phyloP scores from a whole-genome alignment of 1,140 invertebrate genomes.

The Patella vulgata region DNA sequence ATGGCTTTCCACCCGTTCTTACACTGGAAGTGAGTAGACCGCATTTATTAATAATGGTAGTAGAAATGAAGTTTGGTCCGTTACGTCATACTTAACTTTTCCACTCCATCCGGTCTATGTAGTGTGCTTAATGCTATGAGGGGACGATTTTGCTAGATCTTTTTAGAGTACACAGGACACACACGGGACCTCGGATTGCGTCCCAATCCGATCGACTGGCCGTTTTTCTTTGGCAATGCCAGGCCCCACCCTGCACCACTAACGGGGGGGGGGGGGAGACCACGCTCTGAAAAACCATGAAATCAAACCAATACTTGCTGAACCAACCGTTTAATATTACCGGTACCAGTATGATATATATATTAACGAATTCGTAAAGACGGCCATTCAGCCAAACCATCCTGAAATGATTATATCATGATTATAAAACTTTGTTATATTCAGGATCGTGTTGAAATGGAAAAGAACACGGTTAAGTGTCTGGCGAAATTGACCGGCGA shows the following conservation, averaged over 20 bases:
- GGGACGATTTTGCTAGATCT: background rate
- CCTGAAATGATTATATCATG: background rate
- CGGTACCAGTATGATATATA: too few relatives aligned
- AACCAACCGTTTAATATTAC: too few relatives aligned
- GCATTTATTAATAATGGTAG: background rate
- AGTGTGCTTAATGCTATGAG: too few relatives aligned
- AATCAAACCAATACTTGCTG: too few relatives aligned
- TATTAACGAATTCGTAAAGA: too few relatives aligned
- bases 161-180: background rate
- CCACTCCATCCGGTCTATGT: background rate
- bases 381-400: too few relatives aligned
- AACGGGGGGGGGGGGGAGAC: too few relatives aligned
- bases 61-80: background rate
- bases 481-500: slow-evolving; percentile 46
- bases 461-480: slow-evolving; percentile 48
- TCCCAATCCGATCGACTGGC: too few relatives aligned
- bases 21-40: slow-evolving; percentile 72
- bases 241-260: too few relatives aligned
- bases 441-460: slow-evolving; percentile 55
- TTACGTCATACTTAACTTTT: background rate
- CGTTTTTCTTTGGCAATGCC: too few relatives aligned
- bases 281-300: too few relatives aligned
- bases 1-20: slow-evolving; percentile 73
- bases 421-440: slow-evolving; percentile 1
- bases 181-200: too few relatives aligned